phyloP scores from a whole-genome alignment of 2,888 invertebrate genomes.

The Harpalus rufipes region DNA sequence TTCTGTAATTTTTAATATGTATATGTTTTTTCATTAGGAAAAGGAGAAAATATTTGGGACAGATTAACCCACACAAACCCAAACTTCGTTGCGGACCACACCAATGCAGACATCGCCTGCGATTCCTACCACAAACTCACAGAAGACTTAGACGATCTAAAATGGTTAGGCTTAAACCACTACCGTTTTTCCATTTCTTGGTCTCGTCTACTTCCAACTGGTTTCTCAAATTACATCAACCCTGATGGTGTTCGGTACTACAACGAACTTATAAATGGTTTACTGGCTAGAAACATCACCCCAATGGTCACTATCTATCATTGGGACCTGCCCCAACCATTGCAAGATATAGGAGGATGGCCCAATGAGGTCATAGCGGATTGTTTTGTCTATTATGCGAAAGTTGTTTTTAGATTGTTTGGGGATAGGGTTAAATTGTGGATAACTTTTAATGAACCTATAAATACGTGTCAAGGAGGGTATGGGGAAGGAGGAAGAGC shows the following conservation, averaged over 20 bases:
- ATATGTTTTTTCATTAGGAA: conserved; percentile 28
- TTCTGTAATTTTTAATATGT: too few species aligned
- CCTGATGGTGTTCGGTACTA: conserved; percentile 82
- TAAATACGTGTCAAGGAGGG: conserved; percentile 79
- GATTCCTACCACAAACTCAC: conserved; percentile 83
- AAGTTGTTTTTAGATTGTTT: conserved; percentile 79
- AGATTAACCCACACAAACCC: conserved; percentile 76
- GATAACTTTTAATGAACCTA: conserved; percentile 86
- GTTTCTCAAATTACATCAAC: conserved; percentile 80
- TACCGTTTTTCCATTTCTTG: conserved; percentile 82
- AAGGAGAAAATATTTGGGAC: conserved; percentile 78
- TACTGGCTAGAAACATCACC: conserved; percentile 75
- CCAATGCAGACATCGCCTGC: conserved; percentile 83
- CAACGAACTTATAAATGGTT: conserved; percentile 78
- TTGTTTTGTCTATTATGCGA: conserved; percentile 80
- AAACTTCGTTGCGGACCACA: conserved; percentile 77
- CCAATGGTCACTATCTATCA: conserved; percentile 83
- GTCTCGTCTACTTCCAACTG: conserved; percentile 82
- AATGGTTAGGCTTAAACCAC: conserved; percentile 78
- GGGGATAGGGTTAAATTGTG: conserved; percentile 82
- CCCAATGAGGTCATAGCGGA: conserved; percentile 79
- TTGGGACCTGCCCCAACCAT: conserved; percentile 82
- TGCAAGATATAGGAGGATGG: conserved; percentile 81
- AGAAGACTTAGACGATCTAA: conserved; percentile 80
- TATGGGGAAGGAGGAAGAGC: conserved; percentile 79